Percentiles rank a stretch among this genome's conserved stretches.
Conservation (phyloP, 2,888 invertebrate genomes). For the Cyrtodaria siliqua region DNA sequence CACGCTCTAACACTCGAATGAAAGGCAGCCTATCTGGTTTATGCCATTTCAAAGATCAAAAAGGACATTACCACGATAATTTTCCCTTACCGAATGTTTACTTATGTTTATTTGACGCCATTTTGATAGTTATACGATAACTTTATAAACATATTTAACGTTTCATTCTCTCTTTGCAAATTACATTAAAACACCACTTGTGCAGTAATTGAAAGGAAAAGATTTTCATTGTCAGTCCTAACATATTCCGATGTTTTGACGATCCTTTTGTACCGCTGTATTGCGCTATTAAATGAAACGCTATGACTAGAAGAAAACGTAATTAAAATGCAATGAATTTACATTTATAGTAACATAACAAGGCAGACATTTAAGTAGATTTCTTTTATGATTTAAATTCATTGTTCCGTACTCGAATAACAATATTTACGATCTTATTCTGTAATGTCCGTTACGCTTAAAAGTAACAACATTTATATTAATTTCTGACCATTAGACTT, state of each 20-base stretch:
- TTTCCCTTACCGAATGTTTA: constrained; percentile 46
- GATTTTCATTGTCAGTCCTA: constrained; percentile 48
- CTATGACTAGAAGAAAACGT: constrained; percentile 30
- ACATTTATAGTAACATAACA: constrained; percentile 36
- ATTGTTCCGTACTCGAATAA: constrained; percentile 18
- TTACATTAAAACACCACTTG: constrained; percentile 55
- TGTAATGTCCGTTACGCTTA: constrained; percentile 1
- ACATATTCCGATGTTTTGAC: neutral
- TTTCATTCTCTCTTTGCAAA: constrained; percentile 44
- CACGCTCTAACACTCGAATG: constrained; percentile 42
- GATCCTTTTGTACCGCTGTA: constrained; percentile 18
- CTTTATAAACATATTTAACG: constrained; percentile 65
- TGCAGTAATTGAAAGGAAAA: constrained; percentile 61
- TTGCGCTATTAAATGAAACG: constrained; percentile 5
- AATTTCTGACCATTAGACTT: constrained; percentile 16
- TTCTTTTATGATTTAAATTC: constrained; percentile 16
- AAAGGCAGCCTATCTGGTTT: constrained; percentile 40
- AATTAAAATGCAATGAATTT: constrained; percentile 55
- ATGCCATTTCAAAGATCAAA: constrained; percentile 41
- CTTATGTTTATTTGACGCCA: constrained; percentile 65
- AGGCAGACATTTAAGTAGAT: constrained; percentile 38
- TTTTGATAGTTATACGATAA: constrained; percentile 48
- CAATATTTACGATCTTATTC: constrained; percentile 25
- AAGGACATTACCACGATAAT: constrained; percentile 53
- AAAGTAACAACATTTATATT: neutral